Conservation (phyloP, 2,113 vertebrate genomes). For the Glaucidium brasilianum region DNA sequence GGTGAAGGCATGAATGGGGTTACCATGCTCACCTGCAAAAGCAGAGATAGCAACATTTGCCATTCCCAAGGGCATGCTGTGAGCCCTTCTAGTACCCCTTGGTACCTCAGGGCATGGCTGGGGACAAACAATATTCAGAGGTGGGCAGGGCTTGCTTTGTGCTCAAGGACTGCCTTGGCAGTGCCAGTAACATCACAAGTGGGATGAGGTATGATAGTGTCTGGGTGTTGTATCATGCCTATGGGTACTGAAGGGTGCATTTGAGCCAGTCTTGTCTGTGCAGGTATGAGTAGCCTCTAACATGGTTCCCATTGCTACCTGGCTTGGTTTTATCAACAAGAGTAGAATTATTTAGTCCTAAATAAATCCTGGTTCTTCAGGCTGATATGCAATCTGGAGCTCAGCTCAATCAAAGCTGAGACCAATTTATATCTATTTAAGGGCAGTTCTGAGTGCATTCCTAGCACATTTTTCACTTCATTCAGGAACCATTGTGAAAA, state of each 20-base stretch:
- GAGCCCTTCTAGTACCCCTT: background rate
- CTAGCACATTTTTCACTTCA: background rate
- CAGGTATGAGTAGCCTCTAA: background rate
- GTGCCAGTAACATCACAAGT: too few relatives aligned
- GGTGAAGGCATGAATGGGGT: background rate
- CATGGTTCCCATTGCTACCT: background rate
- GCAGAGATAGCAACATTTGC: background rate
- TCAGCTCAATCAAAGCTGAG: background rate
- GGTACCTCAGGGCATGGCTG: background rate
- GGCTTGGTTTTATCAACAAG: background rate
- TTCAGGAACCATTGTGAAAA: background rate
- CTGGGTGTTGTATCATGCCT: fast-evolving
- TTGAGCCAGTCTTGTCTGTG: background rate
- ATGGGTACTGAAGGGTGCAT: background rate
- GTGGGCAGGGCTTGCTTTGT: background rate
- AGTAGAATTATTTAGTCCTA: background rate
- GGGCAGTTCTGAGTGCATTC: background rate
- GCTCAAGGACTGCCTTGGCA: fast-evolving
- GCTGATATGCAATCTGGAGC: background rate
- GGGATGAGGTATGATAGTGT: background rate
- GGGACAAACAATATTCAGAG: background rate
- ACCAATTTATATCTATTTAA: background rate
- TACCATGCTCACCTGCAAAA: background rate
- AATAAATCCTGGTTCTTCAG: background rate
- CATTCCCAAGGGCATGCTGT: fast-evolving